phyloP scores from a whole-genome alignment of 2,113 vertebrate species.

The Dicaeum eximium region DNA sequence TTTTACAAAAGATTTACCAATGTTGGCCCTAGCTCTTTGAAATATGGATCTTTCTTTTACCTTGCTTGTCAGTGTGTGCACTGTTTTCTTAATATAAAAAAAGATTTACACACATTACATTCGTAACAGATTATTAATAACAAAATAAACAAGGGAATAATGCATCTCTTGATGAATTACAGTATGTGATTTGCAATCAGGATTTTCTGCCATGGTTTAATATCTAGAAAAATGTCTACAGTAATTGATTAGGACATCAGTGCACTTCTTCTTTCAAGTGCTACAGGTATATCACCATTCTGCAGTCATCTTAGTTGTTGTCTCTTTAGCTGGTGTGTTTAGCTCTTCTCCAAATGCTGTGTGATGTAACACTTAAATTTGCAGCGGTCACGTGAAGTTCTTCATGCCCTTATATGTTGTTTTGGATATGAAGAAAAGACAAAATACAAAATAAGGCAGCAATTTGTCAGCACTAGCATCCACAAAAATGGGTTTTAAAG shows the following conservation, averaged over 20 bases:
- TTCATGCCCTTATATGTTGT: background rate
- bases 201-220: constrained; percentile 1
- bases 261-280: constrained; percentile 26
- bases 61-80: constrained; percentile 60
- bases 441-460: background rate
- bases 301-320: background rate
- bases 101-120: background rate
- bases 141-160: background rate
- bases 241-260: background rate
- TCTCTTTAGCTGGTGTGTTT: constrained; percentile 7
- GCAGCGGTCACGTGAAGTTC: background rate
- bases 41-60: constrained; percentile 31
- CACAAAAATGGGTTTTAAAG: constrained; percentile 11
- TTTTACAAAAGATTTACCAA: background rate
- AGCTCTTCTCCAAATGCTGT: background rate
- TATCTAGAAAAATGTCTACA: background rate
- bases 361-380: constrained; percentile 6
- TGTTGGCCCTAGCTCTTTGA: constrained; percentile 71
- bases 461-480: constrained; percentile 20
- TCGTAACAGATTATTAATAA: background rate
- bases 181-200: background rate
- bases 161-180: background rate
- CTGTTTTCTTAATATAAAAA: constrained; percentile 38
- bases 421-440: background rate
- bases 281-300: background rate